Percentiles rank a stretch among this genome's conserved stretches.
Evolutionary conservation across 2,797 vertebrate genomes (phyloP).

Genomic region (Picus viridis): DNA sequence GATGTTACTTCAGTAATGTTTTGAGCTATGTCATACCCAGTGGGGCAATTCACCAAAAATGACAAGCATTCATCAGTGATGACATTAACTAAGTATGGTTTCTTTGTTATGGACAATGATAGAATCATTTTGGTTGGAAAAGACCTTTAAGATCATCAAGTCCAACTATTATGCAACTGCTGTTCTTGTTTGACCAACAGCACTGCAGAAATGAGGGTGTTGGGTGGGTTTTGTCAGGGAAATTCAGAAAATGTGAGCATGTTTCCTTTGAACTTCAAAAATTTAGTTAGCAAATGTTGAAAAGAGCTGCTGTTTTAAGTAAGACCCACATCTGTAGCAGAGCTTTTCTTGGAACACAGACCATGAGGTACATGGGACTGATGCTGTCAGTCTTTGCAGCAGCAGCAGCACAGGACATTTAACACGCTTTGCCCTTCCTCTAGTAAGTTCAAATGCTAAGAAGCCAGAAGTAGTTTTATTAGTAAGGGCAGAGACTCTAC

Average conservation of each 20-base stretch:
- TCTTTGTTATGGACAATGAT: not conserved
- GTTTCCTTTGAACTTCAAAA: not conserved
- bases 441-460: not conserved
- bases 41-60: not conserved
- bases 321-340: not conserved
- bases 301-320: not conserved
- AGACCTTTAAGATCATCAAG: too few relatives aligned
- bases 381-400: not conserved
- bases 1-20: not conserved
- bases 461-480: not conserved
- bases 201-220: too few relatives aligned
- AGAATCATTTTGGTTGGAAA: too few relatives aligned
- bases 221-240: not conserved
- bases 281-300: not conserved
- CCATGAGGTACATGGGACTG: not conserved
- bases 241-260: not conserved
- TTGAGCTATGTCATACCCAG: not conserved
- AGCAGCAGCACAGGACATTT: fast-evolving
- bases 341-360: not conserved
- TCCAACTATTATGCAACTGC: too few relatives aligned
- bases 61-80: not conserved
- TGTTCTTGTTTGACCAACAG: too few relatives aligned
- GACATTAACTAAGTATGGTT: not conserved
- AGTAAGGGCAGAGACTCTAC: not conserved
- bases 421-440: not conserved